Evolutionary conservation across 1,140 invertebrate species (phyloP).

Genomic region (Aphelinus certus): DNA sequence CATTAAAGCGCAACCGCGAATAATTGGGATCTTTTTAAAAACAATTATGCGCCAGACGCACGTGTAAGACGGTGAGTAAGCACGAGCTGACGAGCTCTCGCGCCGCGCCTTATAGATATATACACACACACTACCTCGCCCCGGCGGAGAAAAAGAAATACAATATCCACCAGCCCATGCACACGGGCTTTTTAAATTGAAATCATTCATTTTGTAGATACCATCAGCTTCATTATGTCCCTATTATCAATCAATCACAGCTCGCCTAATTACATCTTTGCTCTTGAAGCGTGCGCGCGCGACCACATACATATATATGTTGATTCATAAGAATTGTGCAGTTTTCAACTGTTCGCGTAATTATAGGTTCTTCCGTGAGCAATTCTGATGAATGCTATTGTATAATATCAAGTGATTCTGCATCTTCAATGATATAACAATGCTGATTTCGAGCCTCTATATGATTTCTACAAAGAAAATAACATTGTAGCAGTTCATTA

Average conservation of each 20-base stretch:
- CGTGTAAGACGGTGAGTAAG: not conserved
- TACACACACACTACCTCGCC: too few relatives aligned
- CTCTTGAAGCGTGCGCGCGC: not conserved
- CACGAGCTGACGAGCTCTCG: not conserved
- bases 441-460: too few relatives aligned
- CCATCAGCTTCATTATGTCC: slow-evolving; percentile 15
- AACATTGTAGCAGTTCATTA: too few relatives aligned
- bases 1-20: slow-evolving; percentile 22
- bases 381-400: too few relatives aligned
- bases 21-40: slow-evolving; percentile 21
- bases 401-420: too few relatives aligned
- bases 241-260: slow-evolving; percentile 30
- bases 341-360: too few relatives aligned
- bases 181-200: slow-evolving; percentile 2
- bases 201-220: slow-evolving; percentile 27
- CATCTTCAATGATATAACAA: too few relatives aligned
- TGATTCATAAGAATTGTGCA: too few relatives aligned
- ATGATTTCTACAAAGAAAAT: too few relatives aligned
- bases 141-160: not conserved
- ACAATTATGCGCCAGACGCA: slow-evolving; percentile 11
- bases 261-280: slow-evolving; percentile 1
- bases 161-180: not conserved
- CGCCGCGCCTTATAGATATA: not conserved
- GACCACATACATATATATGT: too few relatives aligned
- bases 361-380: too few relatives aligned